Evolutionary conservation across 2,797 vertebrate species (phyloP).

Genomic region (Phoebastria nigripes): DNA sequence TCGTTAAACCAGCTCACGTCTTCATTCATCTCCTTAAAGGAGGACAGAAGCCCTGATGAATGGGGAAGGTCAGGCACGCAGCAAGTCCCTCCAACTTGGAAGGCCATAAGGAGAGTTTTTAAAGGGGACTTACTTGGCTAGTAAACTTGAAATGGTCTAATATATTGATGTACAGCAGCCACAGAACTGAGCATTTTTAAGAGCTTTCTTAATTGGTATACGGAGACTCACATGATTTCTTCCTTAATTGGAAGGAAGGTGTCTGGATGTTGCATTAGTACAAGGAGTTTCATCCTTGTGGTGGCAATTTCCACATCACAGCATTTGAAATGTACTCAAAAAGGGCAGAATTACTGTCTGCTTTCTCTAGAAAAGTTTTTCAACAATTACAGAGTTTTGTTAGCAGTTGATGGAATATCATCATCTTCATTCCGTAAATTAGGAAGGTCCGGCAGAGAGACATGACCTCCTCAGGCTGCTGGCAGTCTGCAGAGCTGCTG

Average conservation of each 20-base stretch:
- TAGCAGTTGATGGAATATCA: not conserved
- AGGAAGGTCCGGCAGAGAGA: not conserved
- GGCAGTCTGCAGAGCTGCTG: not conserved
- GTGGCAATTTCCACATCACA: not conserved
- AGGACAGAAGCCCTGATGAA: not conserved
- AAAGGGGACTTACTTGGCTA: not conserved
- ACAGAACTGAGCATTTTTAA: not conserved
- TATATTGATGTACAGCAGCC: not conserved
- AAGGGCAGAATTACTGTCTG: not conserved
- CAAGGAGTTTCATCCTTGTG: not conserved
- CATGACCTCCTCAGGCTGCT: not conserved
- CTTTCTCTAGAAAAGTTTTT: not conserved
- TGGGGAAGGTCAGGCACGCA: not conserved
- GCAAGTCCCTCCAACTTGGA: not conserved
- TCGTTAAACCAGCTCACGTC: not conserved
- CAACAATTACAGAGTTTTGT: not conserved
- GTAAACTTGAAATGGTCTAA: not conserved
- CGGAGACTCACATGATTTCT: not conserved
- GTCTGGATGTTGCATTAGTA: accelerated
- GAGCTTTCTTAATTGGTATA: not conserved
- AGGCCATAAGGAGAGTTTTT: not conserved
- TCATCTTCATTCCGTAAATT: not conserved
- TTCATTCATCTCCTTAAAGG: not conserved
- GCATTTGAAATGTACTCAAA: not conserved
- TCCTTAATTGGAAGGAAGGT: not conserved